phyloP scores from a whole-genome alignment of 2,797 vertebrate genomes.

The Neosilurus mollespiculum region DNA sequence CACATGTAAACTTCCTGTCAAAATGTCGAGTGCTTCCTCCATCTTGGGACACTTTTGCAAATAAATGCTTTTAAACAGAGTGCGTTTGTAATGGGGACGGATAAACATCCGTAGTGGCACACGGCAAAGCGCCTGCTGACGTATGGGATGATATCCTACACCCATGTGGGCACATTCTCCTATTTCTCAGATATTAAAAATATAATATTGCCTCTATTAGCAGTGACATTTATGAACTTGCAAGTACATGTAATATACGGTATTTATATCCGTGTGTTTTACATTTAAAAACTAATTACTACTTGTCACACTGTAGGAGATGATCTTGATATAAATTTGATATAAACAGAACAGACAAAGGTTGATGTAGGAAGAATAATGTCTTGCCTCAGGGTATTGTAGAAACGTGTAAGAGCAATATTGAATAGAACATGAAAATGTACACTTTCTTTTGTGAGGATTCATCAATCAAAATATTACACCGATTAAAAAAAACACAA shows the following conservation, averaged over 20 bases:
- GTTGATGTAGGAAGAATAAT: neutral
- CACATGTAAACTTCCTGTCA: constrained; percentile 77
- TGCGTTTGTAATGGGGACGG: constrained; percentile 48
- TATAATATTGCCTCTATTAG: constrained; percentile 41
- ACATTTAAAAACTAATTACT: neutral
- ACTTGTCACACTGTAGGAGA: neutral
- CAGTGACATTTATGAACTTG: neutral
- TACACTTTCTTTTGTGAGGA: neutral
- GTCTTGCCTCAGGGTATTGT: neutral
- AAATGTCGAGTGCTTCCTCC: constrained; percentile 62
- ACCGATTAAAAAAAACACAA: too few species aligned
- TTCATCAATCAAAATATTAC: neutral
- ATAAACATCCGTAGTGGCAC: constrained; percentile 58
- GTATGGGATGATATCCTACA: constrained; percentile 35
- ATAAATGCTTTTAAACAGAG: constrained; percentile 58
- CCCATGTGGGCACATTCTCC: constrained; percentile 20
- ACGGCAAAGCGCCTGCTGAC: constrained; percentile 46
- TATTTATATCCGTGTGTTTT: neutral
- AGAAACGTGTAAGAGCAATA: too few species aligned
- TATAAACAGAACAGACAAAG: too few species aligned
- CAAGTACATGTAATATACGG: neutral
- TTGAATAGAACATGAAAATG: neutral
- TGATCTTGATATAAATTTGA: neutral
- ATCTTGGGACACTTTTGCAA: constrained; percentile 59
- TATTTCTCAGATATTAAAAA: constrained; percentile 36